These are phyloP conservation scores for Neodiprion virginianus DNA, from an alignment of 1,140 invertebrate species.

Conservation along the genomic window DNA sequence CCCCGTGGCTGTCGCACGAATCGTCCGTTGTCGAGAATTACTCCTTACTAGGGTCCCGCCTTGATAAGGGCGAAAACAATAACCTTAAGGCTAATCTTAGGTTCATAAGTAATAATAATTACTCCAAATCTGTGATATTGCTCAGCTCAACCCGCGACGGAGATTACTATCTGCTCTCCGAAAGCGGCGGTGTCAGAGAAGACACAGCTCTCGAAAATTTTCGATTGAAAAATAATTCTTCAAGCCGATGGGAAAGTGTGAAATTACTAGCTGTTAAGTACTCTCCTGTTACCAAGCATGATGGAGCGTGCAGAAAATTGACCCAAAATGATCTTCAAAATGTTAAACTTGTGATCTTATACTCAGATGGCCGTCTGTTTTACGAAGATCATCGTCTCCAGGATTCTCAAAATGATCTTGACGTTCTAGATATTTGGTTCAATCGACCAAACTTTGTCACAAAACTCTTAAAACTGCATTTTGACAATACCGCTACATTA, in stretches of 20 bases:
- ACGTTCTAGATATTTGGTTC: neutral
- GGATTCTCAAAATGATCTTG: neutral
- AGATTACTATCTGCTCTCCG: slow-evolving; percentile 55
- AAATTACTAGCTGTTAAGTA: slow-evolving; percentile 39
- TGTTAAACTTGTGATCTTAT: neutral
- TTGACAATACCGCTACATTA: slow-evolving; percentile 4
- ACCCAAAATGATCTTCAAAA: neutral
- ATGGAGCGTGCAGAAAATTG: slow-evolving; percentile 32
- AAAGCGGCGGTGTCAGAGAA: slow-evolving; percentile 38
- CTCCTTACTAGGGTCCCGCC: slow-evolving; percentile 60
- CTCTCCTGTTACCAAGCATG: slow-evolving; percentile 38
- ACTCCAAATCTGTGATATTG: slow-evolving; percentile 64
- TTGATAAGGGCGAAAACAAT: slow-evolving; percentile 58
- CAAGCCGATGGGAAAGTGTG: slow-evolving; percentile 30
- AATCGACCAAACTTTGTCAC: neutral
- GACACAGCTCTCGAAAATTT: slow-evolving; percentile 32
- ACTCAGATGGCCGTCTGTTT: neutral
- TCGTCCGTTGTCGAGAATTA: slow-evolving; percentile 59
- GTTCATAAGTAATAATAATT: slow-evolving; percentile 59
- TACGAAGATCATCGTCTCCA: neutral
- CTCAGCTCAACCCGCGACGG: slow-evolving; percentile 61
- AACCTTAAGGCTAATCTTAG: slow-evolving; percentile 63
- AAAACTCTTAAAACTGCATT: slow-evolving; percentile 9
- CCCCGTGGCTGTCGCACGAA: slow-evolving; percentile 56
- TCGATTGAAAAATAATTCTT: slow-evolving; percentile 28